Evolutionary conservation across 2,888 invertebrate species (phyloP), one percentile per base, ranked within the genome.

Genomic region (Pimpla rufipes): DNA sequence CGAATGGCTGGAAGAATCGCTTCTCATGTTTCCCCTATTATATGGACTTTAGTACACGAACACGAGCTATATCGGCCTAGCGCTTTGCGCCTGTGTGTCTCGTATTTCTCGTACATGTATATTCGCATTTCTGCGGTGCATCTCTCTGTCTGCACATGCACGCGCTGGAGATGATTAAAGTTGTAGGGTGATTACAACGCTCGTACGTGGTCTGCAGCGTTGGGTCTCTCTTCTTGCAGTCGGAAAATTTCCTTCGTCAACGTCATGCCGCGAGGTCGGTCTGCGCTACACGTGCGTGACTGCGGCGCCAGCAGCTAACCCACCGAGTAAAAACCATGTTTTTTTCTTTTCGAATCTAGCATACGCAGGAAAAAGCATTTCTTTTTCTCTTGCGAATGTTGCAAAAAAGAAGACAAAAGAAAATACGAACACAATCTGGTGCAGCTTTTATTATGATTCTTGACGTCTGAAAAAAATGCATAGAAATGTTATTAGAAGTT

Each of bases 131-230:
- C 23, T 23, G 55, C 23, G 37, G 45, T 73, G 71, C 16, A 79
- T 64, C 70, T 35, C 78, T 62, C 62, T 18, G 64, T 79, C 37
- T 79, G 79, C 77, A 66, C 57, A 55, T 76, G 70, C 47, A 70
- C 64, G 71, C 57, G 0, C 64, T 47, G 50, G 77, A 57, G 77
- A 81, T 77, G 77, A 81, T 81, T 81, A 81, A 81, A 81, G 81
- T 77, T 59, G 70, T 66, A 59, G 81, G 40, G 73, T 77, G 77
- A 81, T 81, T 81, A 77, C 81, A 77, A 77, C 67, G 57, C 42
- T 77, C 59, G 37, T 40, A 73, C 57, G 67, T 66, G 67, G 67
- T 77, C 37, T 64, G 47, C 23, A 23, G 40, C 57, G 47, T 40
- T 13, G 57, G 47, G 47, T 50, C 29, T 18, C 29, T 18, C 57